Base-by-base conservation (phyloP, 2,113 vertebrate species). In the Brachyistius frenatus region DNA sequence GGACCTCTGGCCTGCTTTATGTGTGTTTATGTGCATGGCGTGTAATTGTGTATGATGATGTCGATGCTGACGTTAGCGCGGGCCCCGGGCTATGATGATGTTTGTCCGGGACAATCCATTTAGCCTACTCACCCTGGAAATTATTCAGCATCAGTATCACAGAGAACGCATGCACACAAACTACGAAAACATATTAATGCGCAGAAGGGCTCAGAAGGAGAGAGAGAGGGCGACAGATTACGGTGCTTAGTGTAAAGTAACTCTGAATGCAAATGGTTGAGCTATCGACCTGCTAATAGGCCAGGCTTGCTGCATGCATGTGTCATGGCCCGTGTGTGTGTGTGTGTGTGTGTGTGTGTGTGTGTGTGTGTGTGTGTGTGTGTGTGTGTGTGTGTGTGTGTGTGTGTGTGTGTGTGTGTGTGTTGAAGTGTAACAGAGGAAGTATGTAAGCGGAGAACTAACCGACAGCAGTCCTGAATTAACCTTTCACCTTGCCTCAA, bases 81-180 rank as follows among this genome's bases (percentile, higher is more conserved):
- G 49, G 72, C 62, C 68, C 81, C 62, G 70, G 84, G 87, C 61
- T 67, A 76, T 64, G 66, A 60, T 74, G 77, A 60, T 30, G 78
- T 82, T 23, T 66, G 73, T 79, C 67, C 5, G 74, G 78, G 61
- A 78, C 87, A 88, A 84, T 83, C 68, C 86, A 88, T 91, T 92
- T 87, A 89, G 82, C 82, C 67, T 88, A 39, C 67, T 87, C 80
- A 87, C 76, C 76, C 82, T 69, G 66, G 74, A 88, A 89, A 86
- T 88, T 91, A 91, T 86, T 85, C 78, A 89, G 79, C 75, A 76
- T 87, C 78, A 74, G 76, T 74, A 81, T 80, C 83, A 75, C 39
- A 44, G 58, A 52, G 54, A 55, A 67, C 76, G 73, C 68, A 73
- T 10, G 84, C 41, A 86, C 86, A 71, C 57, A 70, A 36, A 66